Evolutionary conservation across 1,140 invertebrate genomes (phyloP), one percentile per base, ranked within the genome.

Genomic region (Calosoma granatense): DNA sequence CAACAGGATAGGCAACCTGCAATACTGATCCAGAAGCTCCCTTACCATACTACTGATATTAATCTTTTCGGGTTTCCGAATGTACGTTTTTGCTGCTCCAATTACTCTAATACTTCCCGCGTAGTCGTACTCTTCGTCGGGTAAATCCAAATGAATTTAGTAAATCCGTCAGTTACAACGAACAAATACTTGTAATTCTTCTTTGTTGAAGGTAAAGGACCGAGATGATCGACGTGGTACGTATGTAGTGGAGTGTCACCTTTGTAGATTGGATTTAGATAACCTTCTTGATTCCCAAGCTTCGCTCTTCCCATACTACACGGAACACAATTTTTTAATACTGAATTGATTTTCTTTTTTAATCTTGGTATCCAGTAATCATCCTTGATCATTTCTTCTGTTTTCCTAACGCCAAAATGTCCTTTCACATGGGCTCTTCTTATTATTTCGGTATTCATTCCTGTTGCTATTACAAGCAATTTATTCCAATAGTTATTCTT

Each of bases 91-190:
- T 36, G 51, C 47, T 57, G 55, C 4, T 57, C 19, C 21, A 57
- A 39, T 3, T 51, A 30, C 1, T 20, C 14, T 11, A 59, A 26
- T 4, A 52, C 39, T 2, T 47, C 51, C 20, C 51, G 22, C 11
- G 30, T 56, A 15, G 53, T 51, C n/a, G n/a, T 19, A 21, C 59
- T 63, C 47, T 55, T 63, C 2, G 66, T 64, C 0, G 66, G 60
- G 22, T 67, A 61, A 1, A 69, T 22, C n/a, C n/a, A n/a, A n/a
- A n/a, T n/a, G n/a, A n/a, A n/a, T n/a, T n/a, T n/a, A n/a, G n/a
- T n/a, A n/a, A 75, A 0, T 64, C 39, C 0, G 64, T 67, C 63
- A 0, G 66, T 58, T 0, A 67, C 52, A 9, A 54, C 56, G 3
- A 64, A 22, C 3, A 67, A 36, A 12, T 61, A 60, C 3, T 57